phyloP scores from a whole-genome alignment of 1,140 invertebrate genomes.

The Fopius arisanus region DNA sequence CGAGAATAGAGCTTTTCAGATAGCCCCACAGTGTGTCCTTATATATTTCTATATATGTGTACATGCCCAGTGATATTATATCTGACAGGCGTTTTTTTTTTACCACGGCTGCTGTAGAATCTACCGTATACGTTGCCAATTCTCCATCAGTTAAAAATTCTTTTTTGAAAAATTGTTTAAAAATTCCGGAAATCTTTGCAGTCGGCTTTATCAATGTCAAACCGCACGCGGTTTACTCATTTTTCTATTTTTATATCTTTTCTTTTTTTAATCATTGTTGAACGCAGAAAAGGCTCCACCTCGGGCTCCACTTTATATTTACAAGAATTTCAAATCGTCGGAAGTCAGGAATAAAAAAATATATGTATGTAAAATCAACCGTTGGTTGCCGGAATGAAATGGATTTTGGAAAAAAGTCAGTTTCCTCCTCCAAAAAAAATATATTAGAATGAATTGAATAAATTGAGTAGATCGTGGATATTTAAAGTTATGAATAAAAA shows the following conservation, averaged over 20 bases:
- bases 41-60: conserved; percentile 7
- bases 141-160: conserved; percentile 27
- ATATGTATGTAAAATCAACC: too few relatives aligned
- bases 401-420: too few relatives aligned
- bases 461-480: background rate
- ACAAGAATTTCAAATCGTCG: too few relatives aligned
- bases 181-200: conserved; percentile 1
- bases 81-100: conserved; percentile 28
- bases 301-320: too few relatives aligned
- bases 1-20: conserved; percentile 37
- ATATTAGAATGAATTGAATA: too few relatives aligned
- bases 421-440: too few relatives aligned
- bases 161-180: background rate
- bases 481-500: background rate
- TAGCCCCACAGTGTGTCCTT: background rate
- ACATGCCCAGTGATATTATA: conserved; percentile 15
- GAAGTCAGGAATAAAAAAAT: too few relatives aligned
- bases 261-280: too few relatives aligned
- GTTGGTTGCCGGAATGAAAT: too few relatives aligned
- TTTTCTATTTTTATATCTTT: conserved; percentile 17
- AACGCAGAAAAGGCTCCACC: too few relatives aligned
- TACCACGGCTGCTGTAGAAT: background rate
- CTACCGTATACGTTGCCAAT: too few relatives aligned
- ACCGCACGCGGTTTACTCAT: conserved; percentile 13
- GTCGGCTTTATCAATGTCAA: conserved; percentile 4